phyloP scores from a whole-genome alignment of 2,888 invertebrate genomes.

The Polydrusus cervinus region DNA sequence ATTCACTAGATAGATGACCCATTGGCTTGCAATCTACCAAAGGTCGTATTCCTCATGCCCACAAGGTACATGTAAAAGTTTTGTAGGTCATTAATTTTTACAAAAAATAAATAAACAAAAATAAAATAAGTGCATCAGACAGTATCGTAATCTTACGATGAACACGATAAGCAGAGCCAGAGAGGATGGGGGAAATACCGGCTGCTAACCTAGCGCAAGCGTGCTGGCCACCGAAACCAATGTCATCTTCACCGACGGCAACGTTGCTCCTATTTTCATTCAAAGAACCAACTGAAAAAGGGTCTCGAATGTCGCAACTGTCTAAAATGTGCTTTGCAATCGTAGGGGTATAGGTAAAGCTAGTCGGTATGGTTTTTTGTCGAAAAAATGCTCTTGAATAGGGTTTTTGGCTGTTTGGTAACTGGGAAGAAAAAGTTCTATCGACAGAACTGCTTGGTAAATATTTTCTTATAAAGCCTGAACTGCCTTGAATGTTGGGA shows the following conservation, averaged over 20 bases:
- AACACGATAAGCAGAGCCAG: conserved; percentile 62
- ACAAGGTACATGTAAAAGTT: neutral
- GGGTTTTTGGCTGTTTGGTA: conserved; percentile 1
- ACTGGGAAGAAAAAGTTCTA: neutral
- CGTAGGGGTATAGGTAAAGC: conserved; percentile 5
- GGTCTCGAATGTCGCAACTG: conserved; percentile 34
- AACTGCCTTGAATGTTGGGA: conserved; percentile 18
- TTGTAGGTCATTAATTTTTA: neutral
- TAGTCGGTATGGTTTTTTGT: conserved; percentile 36
- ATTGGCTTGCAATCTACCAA: too few species aligned
- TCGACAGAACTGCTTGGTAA: conserved; percentile 22
- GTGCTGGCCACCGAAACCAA: conserved; percentile 47
- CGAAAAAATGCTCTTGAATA: conserved; percentile 27
- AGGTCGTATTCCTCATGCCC: too few species aligned
- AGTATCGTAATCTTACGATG: conserved; percentile 65
- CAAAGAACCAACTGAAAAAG: conserved; percentile 47
- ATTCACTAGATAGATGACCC: too few species aligned
- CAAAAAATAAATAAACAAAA: conserved; percentile 31
- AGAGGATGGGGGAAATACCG: conserved; percentile 59
- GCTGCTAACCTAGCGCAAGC: conserved; percentile 66
- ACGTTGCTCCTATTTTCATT: neutral
- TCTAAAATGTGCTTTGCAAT: conserved; percentile 8
- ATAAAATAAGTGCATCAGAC: conserved; percentile 60
- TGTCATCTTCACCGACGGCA: conserved; percentile 40
- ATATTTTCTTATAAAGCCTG: conserved; percentile 35